Evolutionary conservation across 2,797 vertebrate species (phyloP).

Genomic region (Craterocephalus amniculus): DNA sequence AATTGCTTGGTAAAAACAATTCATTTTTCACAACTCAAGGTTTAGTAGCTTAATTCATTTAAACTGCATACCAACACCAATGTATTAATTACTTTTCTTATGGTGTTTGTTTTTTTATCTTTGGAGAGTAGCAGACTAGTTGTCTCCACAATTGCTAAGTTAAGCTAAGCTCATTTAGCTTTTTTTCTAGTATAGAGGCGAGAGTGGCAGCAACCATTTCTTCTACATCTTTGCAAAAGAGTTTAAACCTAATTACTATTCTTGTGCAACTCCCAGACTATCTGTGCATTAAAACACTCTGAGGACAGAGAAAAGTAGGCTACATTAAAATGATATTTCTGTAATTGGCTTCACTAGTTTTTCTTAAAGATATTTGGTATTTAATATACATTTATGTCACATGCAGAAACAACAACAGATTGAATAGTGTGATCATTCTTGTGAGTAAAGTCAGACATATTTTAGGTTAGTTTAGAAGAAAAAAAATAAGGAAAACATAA

Average conservation of each 20-base stretch:
- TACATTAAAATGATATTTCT: neutral
- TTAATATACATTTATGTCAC: neutral
- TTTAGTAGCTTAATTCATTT: too few species aligned
- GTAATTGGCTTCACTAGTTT: neutral
- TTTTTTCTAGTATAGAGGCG: neutral
- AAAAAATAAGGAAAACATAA: neutral
- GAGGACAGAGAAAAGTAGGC: too few species aligned
- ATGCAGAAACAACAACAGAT: neutral
- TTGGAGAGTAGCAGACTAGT: neutral
- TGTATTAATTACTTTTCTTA: too few species aligned
- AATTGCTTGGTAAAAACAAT: too few species aligned
- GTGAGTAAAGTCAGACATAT: neutral
- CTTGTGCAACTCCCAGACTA: neutral
- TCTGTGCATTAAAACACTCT: neutral
- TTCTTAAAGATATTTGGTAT: neutral
- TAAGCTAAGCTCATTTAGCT: neutral
- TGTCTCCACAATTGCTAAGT: neutral
- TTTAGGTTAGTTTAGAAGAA: neutral
- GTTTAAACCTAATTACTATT: neutral
- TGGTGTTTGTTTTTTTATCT: too few species aligned
- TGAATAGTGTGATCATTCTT: too few species aligned
- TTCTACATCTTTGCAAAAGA: neutral
- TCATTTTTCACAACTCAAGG: too few species aligned
- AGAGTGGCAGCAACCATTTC: neutral
- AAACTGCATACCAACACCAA: too few species aligned